Evolutionary conservation across 2,113 vertebrate genomes (phyloP).

Genomic region (Notechis scutatus): DNA sequence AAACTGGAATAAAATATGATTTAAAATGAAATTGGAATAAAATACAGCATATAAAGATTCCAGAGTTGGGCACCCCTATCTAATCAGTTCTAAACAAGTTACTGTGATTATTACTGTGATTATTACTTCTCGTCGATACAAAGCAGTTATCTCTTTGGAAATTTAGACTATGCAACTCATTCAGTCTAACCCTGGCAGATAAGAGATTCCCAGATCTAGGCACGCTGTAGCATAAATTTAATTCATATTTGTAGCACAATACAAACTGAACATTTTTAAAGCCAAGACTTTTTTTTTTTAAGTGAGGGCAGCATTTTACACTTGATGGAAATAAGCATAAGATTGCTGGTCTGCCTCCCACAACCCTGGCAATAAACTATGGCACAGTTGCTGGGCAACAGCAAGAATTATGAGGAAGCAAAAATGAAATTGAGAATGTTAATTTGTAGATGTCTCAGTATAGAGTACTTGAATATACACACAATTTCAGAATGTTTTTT

Average conservation of each 20-base stretch:
- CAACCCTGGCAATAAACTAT: neutral
- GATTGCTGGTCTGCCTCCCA: neutral
- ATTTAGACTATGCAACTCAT: neutral
- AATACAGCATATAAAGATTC: neutral
- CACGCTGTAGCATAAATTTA: slow-evolving; percentile 6
- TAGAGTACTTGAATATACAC: neutral
- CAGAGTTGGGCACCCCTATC: neutral
- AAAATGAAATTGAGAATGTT: neutral
- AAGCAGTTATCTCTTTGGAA: neutral
- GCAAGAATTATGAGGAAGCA: neutral
- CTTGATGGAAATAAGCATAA: neutral
- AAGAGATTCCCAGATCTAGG: neutral
- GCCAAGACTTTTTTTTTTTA: neutral
- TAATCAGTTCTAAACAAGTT: neutral
- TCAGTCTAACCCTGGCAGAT: neutral
- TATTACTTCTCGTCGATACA: neutral
- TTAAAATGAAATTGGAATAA: no score
- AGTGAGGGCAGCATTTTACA: neutral
- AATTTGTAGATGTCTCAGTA: neutral
- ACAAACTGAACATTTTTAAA: neutral
- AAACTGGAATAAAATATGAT: no score
- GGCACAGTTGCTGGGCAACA: neutral
- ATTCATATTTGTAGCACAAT: neutral
- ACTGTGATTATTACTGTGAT: neutral
- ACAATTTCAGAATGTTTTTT: neutral